Evolutionary conservation across 2,797 vertebrate genomes (phyloP).

Genomic region (Petrocephalus sullivani): DNA sequence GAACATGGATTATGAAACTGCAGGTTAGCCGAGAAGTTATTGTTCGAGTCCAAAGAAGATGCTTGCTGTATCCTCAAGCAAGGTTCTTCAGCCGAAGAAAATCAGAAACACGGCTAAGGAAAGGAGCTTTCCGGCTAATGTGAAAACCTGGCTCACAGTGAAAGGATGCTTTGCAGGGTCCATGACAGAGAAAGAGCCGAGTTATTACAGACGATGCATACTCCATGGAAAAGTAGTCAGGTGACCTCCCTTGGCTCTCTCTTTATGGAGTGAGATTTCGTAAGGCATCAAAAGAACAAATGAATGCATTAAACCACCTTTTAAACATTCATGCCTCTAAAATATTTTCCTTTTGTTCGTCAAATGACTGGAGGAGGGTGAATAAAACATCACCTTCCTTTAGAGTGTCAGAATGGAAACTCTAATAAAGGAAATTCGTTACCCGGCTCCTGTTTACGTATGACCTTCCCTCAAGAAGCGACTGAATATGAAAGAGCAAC

Average conservation of each 20-base stretch:
- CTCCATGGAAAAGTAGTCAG: background rate
- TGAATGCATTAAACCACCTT: constrained; percentile 4
- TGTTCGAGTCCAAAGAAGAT: background rate
- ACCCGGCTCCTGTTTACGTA: constrained; percentile 29
- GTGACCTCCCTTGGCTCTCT: background rate
- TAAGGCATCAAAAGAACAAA: constrained; percentile 4
- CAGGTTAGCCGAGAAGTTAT: background rate
- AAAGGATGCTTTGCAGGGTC: background rate
- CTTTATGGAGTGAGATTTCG: background rate
- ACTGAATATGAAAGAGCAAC: constrained; percentile 37
- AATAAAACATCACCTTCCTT: constrained; percentile 47
- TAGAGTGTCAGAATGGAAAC: constrained; percentile 44
- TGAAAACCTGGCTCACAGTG: background rate
- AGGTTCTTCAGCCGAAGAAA: background rate
- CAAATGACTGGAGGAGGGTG: constrained; percentile 29
- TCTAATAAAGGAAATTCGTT: background rate
- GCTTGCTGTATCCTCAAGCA: background rate
- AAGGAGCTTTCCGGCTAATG: background rate
- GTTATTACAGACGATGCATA: background rate
- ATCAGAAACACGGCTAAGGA: background rate
- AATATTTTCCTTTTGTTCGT: background rate
- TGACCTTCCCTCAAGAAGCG: constrained; percentile 48
- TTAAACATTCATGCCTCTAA: constrained; percentile 22
- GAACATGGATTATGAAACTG: background rate
- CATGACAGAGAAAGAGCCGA: background rate